Base-by-base conservation (phyloP, 2,888 invertebrate species). In the Noctua pronuba region DNA sequence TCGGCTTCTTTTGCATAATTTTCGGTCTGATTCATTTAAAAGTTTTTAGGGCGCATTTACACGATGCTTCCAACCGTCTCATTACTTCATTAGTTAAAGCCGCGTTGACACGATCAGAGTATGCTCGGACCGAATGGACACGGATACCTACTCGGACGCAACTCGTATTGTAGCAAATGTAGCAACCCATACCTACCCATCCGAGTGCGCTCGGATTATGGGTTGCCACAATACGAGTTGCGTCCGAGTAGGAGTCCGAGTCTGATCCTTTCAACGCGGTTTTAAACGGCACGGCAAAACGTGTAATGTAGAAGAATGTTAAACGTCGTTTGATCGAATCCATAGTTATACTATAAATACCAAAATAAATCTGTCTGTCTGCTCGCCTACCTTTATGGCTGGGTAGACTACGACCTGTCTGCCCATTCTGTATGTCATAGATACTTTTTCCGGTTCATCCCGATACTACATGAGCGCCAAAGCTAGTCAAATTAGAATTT, bases 1-100 rank as follows among this genome's bases (percentile, higher is more conserved):
- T 72, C 38, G 65, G 72, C 46, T 64, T 60, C 44, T 62, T 80
- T 52, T 60, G 46, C 55, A 69, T 76, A 84, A 70, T 60, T 85
- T 73, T 60, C 44, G 38, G 35, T 68, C 28, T 31, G 44, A 55
- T 41, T 67, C 28, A 65, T 72, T 75, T 60, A 44, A 66, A 66
- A 52, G 35, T 80, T 80, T 80, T 64, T 31, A 79, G 8, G 11
- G 16, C 62, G 21, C 28, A n/a, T 78, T 72, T 64, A 78, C 62
- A 64, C 16, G 28, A 64, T 28, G 16, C 13, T n/a, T 62, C 11
- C 2, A 52, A 55, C 4, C 41, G 13, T 31, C 2, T 16, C 1
- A 4, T n/a, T n/a, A 46, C 8, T n/a, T n/a, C n/a, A n/a, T n/a
- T n/a, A n/a, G n/a, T n/a, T n/a, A n/a, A n/a, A n/a, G n/a, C n/a